A percentile compares a stretch with the other conserved stretches of the same genome.
phyloP scores from a whole-genome alignment of 1,140 invertebrate species.

The Triops longicaudatus region DNA sequence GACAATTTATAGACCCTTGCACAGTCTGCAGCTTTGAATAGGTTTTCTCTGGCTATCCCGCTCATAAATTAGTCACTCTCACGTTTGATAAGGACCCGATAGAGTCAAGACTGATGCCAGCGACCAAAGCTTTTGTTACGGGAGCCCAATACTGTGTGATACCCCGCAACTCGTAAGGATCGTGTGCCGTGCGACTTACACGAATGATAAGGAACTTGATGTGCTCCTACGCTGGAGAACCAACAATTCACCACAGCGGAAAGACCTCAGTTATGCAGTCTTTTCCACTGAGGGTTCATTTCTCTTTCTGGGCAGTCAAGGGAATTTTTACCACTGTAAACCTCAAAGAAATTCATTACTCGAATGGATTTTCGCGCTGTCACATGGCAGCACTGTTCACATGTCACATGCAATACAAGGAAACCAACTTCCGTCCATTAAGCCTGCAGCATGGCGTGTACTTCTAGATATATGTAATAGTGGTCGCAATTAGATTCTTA shows the following conservation, averaged over 20 bases:
- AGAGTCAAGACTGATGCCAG: slow-evolving; percentile 11
- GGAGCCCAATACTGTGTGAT: neutral
- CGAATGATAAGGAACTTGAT: slow-evolving; percentile 7
- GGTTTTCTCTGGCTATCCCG: neutral
- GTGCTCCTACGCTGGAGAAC: neutral
- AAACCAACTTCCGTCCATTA: no score
- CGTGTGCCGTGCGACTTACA: neutral
- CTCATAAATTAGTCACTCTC: neutral
- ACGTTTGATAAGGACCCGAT: slow-evolving; percentile 7
- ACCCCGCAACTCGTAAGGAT: neutral
- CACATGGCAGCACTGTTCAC: no score
- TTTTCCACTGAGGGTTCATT: neutral
- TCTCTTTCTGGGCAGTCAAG: neutral
- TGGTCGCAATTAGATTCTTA: no score
- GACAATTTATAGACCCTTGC: neutral
- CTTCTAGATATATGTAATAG: no score
- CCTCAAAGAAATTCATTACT: neutral
- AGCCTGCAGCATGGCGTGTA: no score
- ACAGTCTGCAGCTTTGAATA: neutral
- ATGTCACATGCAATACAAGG: no score
- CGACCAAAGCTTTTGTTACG: neutral
- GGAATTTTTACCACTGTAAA: neutral
- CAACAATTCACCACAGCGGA: neutral
- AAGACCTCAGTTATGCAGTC: neutral
- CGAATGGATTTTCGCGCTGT: neutral